A percentile compares a stretch with the other conserved stretches of the same genome.
phyloP scores from a whole-genome alignment of 2,797 vertebrate genomes.

The Austrolebias charrua region DNA sequence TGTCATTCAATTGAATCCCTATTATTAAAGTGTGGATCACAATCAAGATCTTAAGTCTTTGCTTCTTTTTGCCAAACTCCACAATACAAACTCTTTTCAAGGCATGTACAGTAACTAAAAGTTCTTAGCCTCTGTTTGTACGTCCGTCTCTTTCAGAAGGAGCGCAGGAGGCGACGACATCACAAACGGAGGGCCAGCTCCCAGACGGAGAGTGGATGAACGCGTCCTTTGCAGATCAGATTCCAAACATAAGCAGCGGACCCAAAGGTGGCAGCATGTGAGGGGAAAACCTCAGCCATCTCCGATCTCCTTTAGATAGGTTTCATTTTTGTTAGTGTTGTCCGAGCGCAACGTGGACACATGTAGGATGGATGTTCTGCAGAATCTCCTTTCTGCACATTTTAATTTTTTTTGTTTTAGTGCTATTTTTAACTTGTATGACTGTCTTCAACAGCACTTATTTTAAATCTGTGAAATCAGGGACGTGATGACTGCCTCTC shows the following conservation, averaged over 20 bases:
- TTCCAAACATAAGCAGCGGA: constrained; percentile 79
- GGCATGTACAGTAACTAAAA: background rate
- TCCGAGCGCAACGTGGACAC: constrained; percentile 37
- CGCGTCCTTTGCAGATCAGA: constrained; percentile 86
- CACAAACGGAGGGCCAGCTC: constrained; percentile 67
- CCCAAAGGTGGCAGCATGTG: constrained; percentile 45
- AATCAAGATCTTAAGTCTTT: background rate
- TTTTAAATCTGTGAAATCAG: constrained; percentile 69
- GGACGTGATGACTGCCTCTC: constrained; percentile 57
- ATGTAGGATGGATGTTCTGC: constrained; percentile 43
- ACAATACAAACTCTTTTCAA: background rate
- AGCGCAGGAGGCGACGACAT: constrained; percentile 60
- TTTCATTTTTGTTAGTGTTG: constrained; percentile 38
- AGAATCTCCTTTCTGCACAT: constrained; percentile 49
- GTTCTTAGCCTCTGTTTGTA: constrained; percentile 1
- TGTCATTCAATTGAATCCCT: no score
- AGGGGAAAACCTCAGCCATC: constrained; percentile 15
- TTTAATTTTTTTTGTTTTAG: constrained; percentile 31
- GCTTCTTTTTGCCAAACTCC: no score
- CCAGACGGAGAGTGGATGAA: constrained; percentile 89
- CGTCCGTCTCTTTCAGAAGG: constrained; percentile 44
- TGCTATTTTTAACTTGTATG: constrained; percentile 41
- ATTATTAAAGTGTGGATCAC: background rate
- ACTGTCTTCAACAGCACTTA: constrained; percentile 52
- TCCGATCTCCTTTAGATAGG: constrained; percentile 5